phyloP scores from a whole-genome alignment of 2,888 invertebrate genomes.

The Orthonevra nobilis region DNA sequence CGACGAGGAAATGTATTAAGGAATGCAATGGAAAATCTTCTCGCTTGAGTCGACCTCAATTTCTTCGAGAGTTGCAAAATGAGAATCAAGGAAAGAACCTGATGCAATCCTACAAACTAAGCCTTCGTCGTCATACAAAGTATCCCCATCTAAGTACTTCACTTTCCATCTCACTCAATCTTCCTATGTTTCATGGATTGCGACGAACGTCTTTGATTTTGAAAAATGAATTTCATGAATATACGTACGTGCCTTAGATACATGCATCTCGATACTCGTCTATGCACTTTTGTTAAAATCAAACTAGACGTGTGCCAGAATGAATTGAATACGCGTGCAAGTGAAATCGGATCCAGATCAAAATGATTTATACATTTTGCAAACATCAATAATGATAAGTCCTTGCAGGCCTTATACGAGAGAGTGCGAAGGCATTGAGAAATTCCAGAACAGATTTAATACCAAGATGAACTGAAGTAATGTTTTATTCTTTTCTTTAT shows the following conservation, averaged over 20 bases:
- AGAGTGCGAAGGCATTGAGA: neutral
- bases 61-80: conserved; percentile 57
- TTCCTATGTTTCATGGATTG: neutral
- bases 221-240: conserved; percentile 44
- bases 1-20: conserved; percentile 67
- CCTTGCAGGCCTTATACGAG: neutral
- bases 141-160: conserved; percentile 39
- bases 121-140: conserved; percentile 46
- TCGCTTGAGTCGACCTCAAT: conserved; percentile 67
- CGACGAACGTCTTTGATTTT: conserved; percentile 56
- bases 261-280: too few relatives aligned
- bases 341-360: conserved; percentile 27
- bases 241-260: neutral
- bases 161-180: neutral
- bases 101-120: conserved; percentile 55
- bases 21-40: conserved; percentile 66
- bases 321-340: conserved; percentile 5
- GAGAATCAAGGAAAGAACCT: conserved; percentile 46
- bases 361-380: conserved; percentile 50
- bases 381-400: conserved; percentile 23
- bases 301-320: neutral
- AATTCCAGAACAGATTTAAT: neutral
- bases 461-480: too few relatives aligned
- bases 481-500: too few relatives aligned
- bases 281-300: conserved; percentile 31